These are phyloP conservation scores for Butorides virescens DNA, from an alignment of 2,113 vertebrate species.

Conservation along the genomic window DNA sequence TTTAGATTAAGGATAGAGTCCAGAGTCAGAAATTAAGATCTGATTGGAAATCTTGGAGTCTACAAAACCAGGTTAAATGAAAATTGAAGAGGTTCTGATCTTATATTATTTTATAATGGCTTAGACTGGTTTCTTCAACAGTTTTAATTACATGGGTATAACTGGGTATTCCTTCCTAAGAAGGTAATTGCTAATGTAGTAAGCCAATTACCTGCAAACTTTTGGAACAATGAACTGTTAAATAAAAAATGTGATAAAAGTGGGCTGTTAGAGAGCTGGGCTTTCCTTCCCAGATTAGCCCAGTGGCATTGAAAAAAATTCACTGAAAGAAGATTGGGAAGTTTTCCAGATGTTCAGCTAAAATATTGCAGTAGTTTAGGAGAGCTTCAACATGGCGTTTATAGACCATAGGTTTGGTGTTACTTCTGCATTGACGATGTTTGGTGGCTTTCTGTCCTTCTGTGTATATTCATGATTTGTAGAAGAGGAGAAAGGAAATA, in stretches of 20 bases:
- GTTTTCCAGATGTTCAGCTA: background rate
- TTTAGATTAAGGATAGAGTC: constrained; percentile 34
- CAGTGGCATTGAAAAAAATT: background rate
- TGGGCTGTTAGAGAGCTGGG: background rate
- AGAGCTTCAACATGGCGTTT: background rate
- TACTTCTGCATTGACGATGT: background rate
- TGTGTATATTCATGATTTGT: background rate
- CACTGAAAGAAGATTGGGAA: background rate
- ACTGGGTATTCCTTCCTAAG: background rate
- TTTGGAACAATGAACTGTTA: constrained; percentile 18
- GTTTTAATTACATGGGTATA: constrained; percentile 34
- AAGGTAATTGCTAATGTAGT: constrained; percentile 47
- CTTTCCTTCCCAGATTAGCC: background rate
- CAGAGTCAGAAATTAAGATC: constrained; percentile 43
- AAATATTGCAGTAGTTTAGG: background rate
- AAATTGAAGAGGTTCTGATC: constrained; percentile 47
- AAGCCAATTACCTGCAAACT: constrained; percentile 46
- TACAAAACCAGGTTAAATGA: constrained; percentile 34
- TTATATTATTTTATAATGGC: constrained; percentile 26
- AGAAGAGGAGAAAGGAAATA: background rate
- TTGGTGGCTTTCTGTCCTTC: background rate
- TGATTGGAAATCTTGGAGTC: background rate
- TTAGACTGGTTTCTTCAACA: constrained; percentile 41
- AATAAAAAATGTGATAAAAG: constrained; percentile 31
- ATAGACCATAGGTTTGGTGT: background rate